A percentile compares a stretch with the other conserved stretches of the same genome.
Conservation (phyloP, 2,113 vertebrate species). For the Percina caprodes region DNA sequence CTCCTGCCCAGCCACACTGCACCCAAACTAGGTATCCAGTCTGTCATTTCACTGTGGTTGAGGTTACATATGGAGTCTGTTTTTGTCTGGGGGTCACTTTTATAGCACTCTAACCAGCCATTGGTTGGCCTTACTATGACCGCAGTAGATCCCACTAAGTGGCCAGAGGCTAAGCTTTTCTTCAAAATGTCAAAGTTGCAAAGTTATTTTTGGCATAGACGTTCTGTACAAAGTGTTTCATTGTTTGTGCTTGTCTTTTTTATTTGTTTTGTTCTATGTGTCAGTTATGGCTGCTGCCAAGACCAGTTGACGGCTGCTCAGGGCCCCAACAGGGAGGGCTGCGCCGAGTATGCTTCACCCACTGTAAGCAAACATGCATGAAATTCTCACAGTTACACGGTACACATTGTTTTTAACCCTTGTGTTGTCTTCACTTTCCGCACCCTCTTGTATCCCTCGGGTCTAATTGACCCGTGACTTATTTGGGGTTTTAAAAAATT, state of each 20-base stretch:
- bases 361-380: slow-evolving; percentile 76
- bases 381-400: neutral
- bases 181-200: slow-evolving; percentile 15
- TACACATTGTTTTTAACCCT: too few relatives aligned
- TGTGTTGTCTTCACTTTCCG: too few relatives aligned
- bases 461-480: too few relatives aligned
- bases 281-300: slow-evolving; percentile 92
- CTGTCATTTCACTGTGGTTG: slow-evolving; percentile 20
- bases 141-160: slow-evolving; percentile 1
- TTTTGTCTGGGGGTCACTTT: slow-evolving; percentile 31
- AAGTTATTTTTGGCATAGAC: slow-evolving; percentile 9
- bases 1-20: slow-evolving; percentile 57
- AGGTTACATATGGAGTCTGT: neutral
- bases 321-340: slow-evolving; percentile 88
- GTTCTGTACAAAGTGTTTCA: slow-evolving; percentile 28
- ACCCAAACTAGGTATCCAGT: slow-evolving; percentile 70
- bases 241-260: neutral
- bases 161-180: slow-evolving; percentile 3
- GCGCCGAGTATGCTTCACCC: slow-evolving; percentile 72
- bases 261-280: slow-evolving; percentile 3
- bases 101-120: slow-evolving; percentile 2
- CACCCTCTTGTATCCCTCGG: too few relatives aligned
- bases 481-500: too few relatives aligned
- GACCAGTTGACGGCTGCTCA: slow-evolving; percentile 87
- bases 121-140: neutral